Conservation (phyloP, 2,797 vertebrate species). For the Meriones psammophilus region DNA sequence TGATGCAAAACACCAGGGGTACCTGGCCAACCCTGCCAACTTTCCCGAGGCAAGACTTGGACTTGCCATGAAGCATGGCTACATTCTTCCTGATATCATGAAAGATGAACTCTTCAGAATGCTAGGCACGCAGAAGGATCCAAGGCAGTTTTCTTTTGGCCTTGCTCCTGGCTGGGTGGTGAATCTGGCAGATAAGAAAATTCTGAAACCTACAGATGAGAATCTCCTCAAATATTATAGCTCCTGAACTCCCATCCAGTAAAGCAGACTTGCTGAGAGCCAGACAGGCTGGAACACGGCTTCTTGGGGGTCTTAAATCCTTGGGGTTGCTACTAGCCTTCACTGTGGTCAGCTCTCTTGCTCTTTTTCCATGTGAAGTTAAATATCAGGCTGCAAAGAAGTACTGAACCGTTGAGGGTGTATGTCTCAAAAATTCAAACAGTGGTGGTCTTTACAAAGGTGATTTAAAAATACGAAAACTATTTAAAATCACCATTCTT, state of each 20-base stretch:
- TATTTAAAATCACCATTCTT: not conserved
- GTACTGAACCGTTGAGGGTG: not conserved
- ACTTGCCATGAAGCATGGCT: conserved; percentile 96
- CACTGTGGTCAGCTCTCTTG: conserved; percentile 43
- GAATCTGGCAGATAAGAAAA: conserved; percentile 96
- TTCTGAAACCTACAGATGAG: conserved; percentile 96
- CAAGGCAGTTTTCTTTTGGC: conserved; percentile 98
- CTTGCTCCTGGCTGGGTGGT: conserved; percentile 97
- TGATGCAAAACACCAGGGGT: conserved; percentile 92
- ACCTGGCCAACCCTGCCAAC: conserved; percentile 93
- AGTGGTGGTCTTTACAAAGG: not conserved
- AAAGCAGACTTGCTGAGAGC: not conserved
- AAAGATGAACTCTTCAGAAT: conserved; percentile 94
- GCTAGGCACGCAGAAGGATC: conserved; percentile 94
- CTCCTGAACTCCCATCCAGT: conserved; percentile 87
- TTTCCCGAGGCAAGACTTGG: conserved; percentile 92
- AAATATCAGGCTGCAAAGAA: not conserved
- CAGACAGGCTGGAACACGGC: not conserved
- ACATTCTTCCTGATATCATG: conserved; percentile 94
- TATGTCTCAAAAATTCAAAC: not conserved
- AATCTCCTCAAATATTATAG: conserved; percentile 94
- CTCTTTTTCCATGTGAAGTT: conserved; percentile 59
- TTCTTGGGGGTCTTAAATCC: too few relatives aligned
- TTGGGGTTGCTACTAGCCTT: not conserved
- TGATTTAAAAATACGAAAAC: not conserved